Conservation (phyloP, 1,140 invertebrate species). For the Diorhabda sublineata region DNA sequence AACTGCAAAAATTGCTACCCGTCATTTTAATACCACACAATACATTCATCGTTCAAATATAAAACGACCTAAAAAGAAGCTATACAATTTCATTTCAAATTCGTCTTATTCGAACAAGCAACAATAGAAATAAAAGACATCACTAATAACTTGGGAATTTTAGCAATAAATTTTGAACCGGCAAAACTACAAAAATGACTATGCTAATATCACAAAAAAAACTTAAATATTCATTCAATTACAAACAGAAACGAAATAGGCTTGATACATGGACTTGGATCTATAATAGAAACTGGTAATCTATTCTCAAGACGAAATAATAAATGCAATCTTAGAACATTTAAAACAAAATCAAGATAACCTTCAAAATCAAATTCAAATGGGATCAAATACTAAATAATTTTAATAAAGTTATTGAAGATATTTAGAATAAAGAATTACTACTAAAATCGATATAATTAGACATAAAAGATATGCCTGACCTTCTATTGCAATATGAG, state of each 20-base stretch:
- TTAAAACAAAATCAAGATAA: conserved; percentile 1
- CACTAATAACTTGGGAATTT: no score
- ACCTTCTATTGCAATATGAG: conserved; percentile 5
- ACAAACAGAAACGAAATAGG: no score
- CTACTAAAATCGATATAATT: background rate
- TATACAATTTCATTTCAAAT: background rate
- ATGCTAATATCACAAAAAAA: no score
- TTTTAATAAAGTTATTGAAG: background rate
- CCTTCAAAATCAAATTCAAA: background rate
- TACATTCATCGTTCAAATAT: background rate
- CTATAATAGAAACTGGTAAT: no score
- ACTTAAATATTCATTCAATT: no score
- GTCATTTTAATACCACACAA: background rate
- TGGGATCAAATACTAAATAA: background rate
- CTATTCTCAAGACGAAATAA: no score
- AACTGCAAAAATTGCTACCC: background rate
- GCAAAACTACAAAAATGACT: no score
- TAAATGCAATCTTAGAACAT: background rate
- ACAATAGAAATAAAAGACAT: background rate
- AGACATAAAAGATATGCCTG: conserved; percentile 15
- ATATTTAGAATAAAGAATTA: background rate
- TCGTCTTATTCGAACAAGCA: background rate
- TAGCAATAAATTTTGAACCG: no score
- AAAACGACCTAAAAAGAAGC: background rate
- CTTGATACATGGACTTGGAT: no score